Conservation (phyloP, 2,888 invertebrate genomes). For the Urechis unicinctus region DNA sequence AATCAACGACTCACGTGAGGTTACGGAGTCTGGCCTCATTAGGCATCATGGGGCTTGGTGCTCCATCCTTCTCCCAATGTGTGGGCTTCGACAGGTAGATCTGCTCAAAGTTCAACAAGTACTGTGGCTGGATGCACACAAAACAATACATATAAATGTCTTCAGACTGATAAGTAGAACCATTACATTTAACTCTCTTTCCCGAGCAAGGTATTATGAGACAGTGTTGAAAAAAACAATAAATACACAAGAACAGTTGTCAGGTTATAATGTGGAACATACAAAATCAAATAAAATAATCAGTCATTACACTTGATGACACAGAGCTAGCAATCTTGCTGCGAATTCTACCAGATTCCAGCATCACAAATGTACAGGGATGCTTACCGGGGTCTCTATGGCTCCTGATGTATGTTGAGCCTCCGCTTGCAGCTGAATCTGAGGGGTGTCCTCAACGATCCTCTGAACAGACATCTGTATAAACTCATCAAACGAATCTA, state of each 20-base stretch:
- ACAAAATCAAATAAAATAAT: too few relatives aligned
- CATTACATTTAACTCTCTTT: too few relatives aligned
- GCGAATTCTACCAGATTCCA: too few relatives aligned
- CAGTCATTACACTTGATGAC: too few relatives aligned
- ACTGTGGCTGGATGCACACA: constrained; percentile 62
- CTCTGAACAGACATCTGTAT: constrained; percentile 99
- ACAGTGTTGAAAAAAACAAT: background rate
- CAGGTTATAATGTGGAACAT: too few relatives aligned
- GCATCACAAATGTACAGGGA: background rate
- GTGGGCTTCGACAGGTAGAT: constrained; percentile 99
- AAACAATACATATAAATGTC: background rate
- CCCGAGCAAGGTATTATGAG: too few relatives aligned
- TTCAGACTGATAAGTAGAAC: too few relatives aligned
- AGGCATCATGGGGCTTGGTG: constrained; percentile 98
- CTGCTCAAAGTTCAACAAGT: constrained; percentile 94
- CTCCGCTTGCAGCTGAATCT: constrained; percentile 92
- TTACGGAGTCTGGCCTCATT: constrained; percentile 97
- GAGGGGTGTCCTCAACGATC: constrained; percentile 98
- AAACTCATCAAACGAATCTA: constrained; percentile 99
- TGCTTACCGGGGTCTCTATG: constrained; percentile 55
- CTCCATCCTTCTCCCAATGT: constrained; percentile 99
- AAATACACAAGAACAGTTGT: background rate
- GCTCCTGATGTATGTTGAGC: constrained; percentile 92
- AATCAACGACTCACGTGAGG: constrained; percentile 60
- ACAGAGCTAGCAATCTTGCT: too few relatives aligned